phyloP scores from a whole-genome alignment of 1,140 invertebrate species.

The Lepidurus couesii region DNA sequence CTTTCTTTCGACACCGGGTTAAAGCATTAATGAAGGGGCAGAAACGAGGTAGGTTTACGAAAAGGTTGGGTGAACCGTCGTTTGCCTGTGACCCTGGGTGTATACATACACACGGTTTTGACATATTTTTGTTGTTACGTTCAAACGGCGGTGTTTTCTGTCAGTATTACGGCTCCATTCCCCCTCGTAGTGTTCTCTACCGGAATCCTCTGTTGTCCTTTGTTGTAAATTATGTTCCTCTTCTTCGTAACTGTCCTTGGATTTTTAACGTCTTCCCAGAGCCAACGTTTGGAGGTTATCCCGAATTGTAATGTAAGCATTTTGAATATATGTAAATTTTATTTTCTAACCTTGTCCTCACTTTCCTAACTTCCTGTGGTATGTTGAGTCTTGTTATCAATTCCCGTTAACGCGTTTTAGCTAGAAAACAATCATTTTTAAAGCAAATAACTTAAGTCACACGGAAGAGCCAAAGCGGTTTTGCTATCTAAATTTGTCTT shows the following conservation, averaged over 20 bases:
- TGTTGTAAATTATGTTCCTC: background rate
- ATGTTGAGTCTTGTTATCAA: too few species aligned
- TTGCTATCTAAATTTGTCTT: too few species aligned
- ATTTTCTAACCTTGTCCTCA: background rate
- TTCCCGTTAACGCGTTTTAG: too few species aligned
- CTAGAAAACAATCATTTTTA: too few species aligned
- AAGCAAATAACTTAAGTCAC: too few species aligned
- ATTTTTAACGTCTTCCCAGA: background rate
- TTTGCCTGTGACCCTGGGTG: background rate
- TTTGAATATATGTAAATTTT: conserved; percentile 1
- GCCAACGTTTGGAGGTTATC: background rate
- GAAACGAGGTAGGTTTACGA: background rate
- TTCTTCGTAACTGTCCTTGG: background rate
- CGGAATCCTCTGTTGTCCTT: background rate
- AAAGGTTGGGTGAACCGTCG: too few species aligned
- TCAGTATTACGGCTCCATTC: background rate
- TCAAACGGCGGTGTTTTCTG: conserved; percentile 8
- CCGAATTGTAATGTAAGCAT: background rate
- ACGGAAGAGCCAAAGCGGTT: too few species aligned
- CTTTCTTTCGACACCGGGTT: background rate
- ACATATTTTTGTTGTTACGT: background rate
- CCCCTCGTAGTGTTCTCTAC: background rate
- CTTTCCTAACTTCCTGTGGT: background rate
- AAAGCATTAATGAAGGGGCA: background rate
- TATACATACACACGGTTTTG: background rate